A percentile compares a stretch with the other conserved stretches of the same genome.
phyloP scores from a whole-genome alignment of 2,888 invertebrate genomes.

The Hecatera dysodea region DNA sequence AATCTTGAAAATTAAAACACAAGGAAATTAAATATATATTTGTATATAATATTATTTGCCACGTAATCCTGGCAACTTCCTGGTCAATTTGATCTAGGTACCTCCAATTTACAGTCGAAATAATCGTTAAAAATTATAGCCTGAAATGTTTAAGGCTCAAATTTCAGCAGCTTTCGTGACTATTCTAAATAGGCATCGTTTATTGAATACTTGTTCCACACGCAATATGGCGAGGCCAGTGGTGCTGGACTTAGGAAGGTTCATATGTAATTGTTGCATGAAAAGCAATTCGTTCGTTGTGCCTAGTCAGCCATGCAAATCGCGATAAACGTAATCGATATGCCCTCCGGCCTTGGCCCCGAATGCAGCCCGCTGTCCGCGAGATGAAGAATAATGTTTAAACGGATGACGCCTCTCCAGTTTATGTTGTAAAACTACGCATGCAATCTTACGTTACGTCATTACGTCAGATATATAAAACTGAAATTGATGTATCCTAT shows the following conservation, averaged over 20 bases:
- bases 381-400: conserved; percentile 84
- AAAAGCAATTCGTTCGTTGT: conserved; percentile 59
- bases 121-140: conserved; percentile 1
- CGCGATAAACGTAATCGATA: conserved; percentile 84
- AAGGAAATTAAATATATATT: background rate
- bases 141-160: conserved; percentile 19
- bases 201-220: conserved; percentile 40
- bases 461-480: conserved; percentile 57
- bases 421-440: conserved; percentile 77
- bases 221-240: conserved; percentile 49
- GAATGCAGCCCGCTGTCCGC: conserved; percentile 80
- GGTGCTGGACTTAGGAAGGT: conserved; percentile 9
- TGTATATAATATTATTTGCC: conserved; percentile 20
- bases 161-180: conserved; percentile 56
- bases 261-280: conserved; percentile 52
- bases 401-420: conserved; percentile 70
- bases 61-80: conserved; percentile 37
- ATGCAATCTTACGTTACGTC: conserved; percentile 66
- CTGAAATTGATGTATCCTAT: conserved; percentile 69
- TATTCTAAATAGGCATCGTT: conserved; percentile 33
- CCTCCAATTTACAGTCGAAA: conserved; percentile 33
- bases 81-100: conserved; percentile 7
- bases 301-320: conserved; percentile 77
- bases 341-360: conserved; percentile 84
- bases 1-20: conserved; percentile 7